These are phyloP conservation scores for Thryonomys swinderianus DNA, from an alignment of 2,113 vertebrate species.

Conservation along the genomic window DNA sequence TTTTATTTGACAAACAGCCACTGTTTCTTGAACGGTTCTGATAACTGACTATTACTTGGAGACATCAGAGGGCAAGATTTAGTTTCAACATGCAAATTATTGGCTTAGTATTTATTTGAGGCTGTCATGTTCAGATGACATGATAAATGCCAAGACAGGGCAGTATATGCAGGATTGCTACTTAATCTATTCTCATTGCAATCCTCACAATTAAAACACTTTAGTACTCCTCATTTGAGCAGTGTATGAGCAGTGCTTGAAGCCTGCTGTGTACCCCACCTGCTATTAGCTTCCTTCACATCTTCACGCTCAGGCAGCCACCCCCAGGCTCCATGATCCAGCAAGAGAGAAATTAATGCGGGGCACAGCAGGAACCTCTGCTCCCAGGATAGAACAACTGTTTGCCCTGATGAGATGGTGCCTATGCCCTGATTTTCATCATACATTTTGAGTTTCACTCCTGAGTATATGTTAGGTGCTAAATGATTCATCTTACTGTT, in stretches of 20 bases:
- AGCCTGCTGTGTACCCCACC: background rate
- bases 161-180: background rate
- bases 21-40: background rate
- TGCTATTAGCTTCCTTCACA: background rate
- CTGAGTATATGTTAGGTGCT: slow-evolving; percentile 20
- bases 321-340: background rate
- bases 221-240: background rate
- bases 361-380: background rate
- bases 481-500: slow-evolving; percentile 20
- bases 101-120: slow-evolving; percentile 34
- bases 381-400: too few species aligned
- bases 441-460: slow-evolving; percentile 38
- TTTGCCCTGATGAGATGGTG: background rate
- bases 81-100: slow-evolving; percentile 7
- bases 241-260: background rate
- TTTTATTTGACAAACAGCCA: background rate
- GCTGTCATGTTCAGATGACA: background rate
- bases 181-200: slow-evolving; percentile 3
- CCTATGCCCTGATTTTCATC: background rate
- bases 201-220: background rate
- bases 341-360: background rate
- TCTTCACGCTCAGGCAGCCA: background rate
- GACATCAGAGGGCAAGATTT: slow-evolving; percentile 21
- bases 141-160: background rate
- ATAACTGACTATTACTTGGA: slow-evolving; percentile 26